Conservation (phyloP, 2,888 invertebrate species). For the Bruchidius siliquastri region DNA sequence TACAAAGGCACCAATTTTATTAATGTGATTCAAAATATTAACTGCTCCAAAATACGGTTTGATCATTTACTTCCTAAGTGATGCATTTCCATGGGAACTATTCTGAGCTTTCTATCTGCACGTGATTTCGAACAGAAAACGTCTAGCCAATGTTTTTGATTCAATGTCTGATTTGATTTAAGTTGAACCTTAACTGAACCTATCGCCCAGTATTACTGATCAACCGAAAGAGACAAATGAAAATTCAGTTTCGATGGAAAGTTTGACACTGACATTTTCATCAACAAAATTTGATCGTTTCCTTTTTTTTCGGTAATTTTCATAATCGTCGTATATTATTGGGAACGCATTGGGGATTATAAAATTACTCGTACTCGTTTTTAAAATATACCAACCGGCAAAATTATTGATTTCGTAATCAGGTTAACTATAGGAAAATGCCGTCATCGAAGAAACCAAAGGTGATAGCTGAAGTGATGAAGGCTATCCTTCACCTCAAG, state of each 20-base stretch:
- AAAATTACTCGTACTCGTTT: neutral
- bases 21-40: too few species aligned
- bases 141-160: too few species aligned
- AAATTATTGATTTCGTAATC: too few species aligned
- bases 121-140: too few species aligned
- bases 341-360: neutral
- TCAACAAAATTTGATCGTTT: neutral
- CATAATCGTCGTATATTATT: neutral
- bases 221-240: neutral
- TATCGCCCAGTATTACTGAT: neutral
- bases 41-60: too few species aligned
- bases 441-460: neutral
- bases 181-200: neutral
- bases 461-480: conserved; percentile 20
- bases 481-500: conserved; percentile 27
- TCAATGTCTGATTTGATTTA: too few species aligned
- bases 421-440: neutral
- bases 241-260: neutral
- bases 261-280: neutral
- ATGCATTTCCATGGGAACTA: too few species aligned
- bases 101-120: too few species aligned
- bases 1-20: too few species aligned
- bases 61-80: too few species aligned
- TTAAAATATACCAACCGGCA: too few species aligned
- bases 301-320: neutral